Percentiles rank a stretch among this genome's conserved stretches.
Conservation (phyloP, 2,113 vertebrate species). For the Oryzias javanicus region DNA sequence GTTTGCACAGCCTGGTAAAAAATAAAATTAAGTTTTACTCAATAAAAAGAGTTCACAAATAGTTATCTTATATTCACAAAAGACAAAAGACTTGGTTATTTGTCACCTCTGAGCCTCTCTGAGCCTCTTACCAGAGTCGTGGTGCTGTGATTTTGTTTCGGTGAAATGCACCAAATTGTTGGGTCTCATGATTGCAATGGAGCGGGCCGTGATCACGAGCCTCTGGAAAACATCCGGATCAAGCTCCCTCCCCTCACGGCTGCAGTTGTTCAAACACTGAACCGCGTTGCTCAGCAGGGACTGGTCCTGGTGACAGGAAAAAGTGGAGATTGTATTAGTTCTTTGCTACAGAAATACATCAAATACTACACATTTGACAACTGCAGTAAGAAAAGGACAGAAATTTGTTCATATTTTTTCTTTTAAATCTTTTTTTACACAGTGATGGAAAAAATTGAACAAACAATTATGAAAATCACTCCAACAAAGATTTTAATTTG, state of each 20-base stretch:
- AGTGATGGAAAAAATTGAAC: not conserved
- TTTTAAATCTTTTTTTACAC: not conserved
- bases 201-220: conserved; percentile 94
- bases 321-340: not conserved
- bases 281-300: conserved; percentile 95
- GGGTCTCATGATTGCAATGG: conserved; percentile 97
- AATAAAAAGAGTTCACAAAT: too few relatives aligned
- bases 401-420: not conserved
- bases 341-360: not conserved
- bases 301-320: conserved; percentile 82
- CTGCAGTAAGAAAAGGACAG: too few relatives aligned
- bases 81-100: not conserved
- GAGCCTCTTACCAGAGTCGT: conserved; percentile 89
- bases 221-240: conserved; percentile 98
- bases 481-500: too few relatives aligned
- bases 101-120: not conserved
- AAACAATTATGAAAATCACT: too few relatives aligned
- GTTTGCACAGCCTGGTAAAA: not conserved
- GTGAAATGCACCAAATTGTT: conserved; percentile 98
- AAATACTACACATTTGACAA: too few relatives aligned
- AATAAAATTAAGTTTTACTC: not conserved
- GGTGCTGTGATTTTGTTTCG: conserved; percentile 83
- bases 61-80: too few relatives aligned
- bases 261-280: conserved; percentile 89
- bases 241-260: conserved; percentile 89